Base-by-base conservation (phyloP, 2,113 vertebrate genomes). In the Macquaria australasica region DNA sequence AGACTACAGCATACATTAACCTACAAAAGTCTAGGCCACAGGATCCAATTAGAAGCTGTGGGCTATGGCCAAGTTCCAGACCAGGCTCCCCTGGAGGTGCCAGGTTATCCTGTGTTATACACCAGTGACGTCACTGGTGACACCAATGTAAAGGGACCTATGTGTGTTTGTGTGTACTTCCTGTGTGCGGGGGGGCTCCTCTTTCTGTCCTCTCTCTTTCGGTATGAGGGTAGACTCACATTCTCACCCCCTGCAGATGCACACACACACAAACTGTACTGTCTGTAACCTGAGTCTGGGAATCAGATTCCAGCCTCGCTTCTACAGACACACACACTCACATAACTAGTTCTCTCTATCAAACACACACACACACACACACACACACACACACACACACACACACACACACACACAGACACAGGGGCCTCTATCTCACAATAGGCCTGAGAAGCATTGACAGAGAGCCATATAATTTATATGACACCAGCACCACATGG, bases 261-360 rank as follows among this genome's bases (percentile, higher is more conserved):
- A 18, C 60, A 73, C 58, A 67, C 79, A 81, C 64, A 73, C 31
- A 69, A 55, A 43, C 3, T 0, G 1, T 2, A 62, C 34, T 23
- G 48, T 59, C 41, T 86, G 93, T 39, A 93, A 93, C 88, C 58
- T 1, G 80, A 93, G 85, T 77, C 77, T 21, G 20, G 85, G 92
- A 83, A 78, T 94, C 90, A 88, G 80, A 79, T 92, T 91, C 73
- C 89, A 86, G 70, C 73, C 58, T 77, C 79, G 73, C 37, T n/a
- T 28, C 50, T n/a, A 51, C 56, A 50, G 18, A 25, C 70, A 55
- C 20, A 63, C 62, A 69, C 62, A 68, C 53, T 45, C 70, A 71
- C 45, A 68, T 10, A 73, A 41, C 12, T 7, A 5, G 34, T 69
- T 69, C 73, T 78, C 71, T 73, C 55, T 53, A 15, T 16, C 60